Base-by-base conservation (phyloP, 1,140 invertebrate species). In the Leptinotarsa texana region DNA sequence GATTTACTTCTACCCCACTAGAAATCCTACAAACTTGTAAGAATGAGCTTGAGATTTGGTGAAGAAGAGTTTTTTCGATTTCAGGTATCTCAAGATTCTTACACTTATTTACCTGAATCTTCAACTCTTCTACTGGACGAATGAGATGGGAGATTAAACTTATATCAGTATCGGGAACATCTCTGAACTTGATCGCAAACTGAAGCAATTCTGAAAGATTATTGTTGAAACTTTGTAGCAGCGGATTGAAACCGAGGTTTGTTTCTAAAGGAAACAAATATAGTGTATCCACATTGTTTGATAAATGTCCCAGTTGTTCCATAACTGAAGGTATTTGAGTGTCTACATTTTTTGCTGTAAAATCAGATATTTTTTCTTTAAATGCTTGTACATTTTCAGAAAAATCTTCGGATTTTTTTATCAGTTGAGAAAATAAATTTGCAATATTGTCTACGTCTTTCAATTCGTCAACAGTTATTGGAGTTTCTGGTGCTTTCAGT, bases 41-140 rank as follows among this genome's bases (percentile, higher is more conserved):
- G 18, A 84, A 80, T 15, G 74, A 76, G 21, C 75, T 72, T 33
- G 73, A 78, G 33, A 84, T 80, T 11, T 69, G 78, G 63, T 81
- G 71, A 22, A 84, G 62, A 18, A 83, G 67, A 24, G 70, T 68
- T 11, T 80, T 61, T 74, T 84, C 83, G 48, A 79, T 80, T 11
- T 80, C 71, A 22, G 80, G 72, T 5, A 81, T 18, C 74, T 80
- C 75, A 21, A 77, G 69, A 48, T 80, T 75, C 3, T 73, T 42
- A 75, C 70, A 80, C 33, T 80, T 72, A 13, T 63, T 33, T 18
- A 84, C 48, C 70, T 80, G 74, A 13, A 74, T 70, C 71, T 82
- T 77, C 21, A 84, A 72, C 8, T 79, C 74, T 74, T 81, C 75
- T 6, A 83, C 67, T 21, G 83, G 80, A 18, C 67, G 18, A 49